phyloP scores from a whole-genome alignment of 2,113 vertebrate species.

The Anhinga anhinga region DNA sequence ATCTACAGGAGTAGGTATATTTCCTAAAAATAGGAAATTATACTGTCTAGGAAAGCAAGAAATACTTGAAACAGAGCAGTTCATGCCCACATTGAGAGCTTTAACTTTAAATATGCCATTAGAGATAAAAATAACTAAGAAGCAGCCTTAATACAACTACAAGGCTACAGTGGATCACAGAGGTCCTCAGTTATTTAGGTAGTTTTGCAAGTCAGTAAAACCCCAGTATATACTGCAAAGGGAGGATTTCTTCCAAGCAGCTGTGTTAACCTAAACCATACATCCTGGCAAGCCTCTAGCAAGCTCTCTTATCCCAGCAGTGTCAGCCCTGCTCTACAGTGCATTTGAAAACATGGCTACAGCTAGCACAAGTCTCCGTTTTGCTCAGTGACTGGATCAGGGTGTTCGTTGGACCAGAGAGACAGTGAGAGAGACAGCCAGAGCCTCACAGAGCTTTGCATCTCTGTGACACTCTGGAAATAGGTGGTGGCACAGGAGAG shows the following conservation, averaged over 20 bases:
- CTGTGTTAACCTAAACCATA: neutral
- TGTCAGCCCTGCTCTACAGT: fast-evolving
- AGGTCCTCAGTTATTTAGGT: neutral
- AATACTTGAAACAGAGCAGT: neutral
- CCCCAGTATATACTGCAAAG: neutral
- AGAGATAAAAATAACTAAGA: neutral
- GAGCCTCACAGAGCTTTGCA: neutral
- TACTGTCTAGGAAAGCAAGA: neutral
- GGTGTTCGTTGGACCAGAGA: neutral
- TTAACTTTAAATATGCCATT: neutral
- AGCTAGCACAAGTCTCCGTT: neutral
- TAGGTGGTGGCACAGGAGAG: neutral
- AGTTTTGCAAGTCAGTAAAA: neutral
- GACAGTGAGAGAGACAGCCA: neutral
- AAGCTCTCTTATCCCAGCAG: neutral
- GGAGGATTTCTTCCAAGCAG: neutral
- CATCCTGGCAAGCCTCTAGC: neutral
- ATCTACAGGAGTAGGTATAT: neutral
- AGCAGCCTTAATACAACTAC: neutral
- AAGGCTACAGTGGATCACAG: neutral
- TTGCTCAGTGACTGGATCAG: neutral
- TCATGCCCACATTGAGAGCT: neutral
- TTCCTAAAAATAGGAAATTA: neutral
- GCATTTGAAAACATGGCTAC: neutral
- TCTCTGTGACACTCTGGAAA: neutral